Evolutionary conservation across 2,797 vertebrate species (phyloP).

Genomic region (Carduelis carduelis): DNA sequence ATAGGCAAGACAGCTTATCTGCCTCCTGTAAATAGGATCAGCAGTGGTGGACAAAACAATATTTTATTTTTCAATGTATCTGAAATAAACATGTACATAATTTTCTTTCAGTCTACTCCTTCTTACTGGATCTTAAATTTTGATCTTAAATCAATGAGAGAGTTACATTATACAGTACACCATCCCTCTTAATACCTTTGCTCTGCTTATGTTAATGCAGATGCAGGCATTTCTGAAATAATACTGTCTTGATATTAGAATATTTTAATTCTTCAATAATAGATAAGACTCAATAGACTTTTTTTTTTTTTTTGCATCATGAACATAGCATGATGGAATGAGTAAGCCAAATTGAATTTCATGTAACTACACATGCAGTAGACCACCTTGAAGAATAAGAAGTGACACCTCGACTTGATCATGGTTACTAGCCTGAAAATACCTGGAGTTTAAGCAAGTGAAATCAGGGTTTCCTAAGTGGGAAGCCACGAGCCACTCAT

Average conservation of each 20-base stretch:
- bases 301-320: neutral
- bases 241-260: neutral
- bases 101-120: neutral
- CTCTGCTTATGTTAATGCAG: neutral
- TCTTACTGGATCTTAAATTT: neutral
- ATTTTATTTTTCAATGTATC: neutral
- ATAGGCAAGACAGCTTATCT: neutral
- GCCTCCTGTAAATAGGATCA: neutral
- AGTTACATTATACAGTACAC: neutral
- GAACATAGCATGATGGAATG: neutral
- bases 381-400: neutral
- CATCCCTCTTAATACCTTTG: neutral
- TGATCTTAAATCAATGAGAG: constrained; percentile 2
- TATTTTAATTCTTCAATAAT: neutral
- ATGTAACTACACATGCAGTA: neutral
- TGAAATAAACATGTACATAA: neutral
- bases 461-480: neutral
- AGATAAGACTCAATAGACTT: neutral
- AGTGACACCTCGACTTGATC: neutral
- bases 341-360: neutral
- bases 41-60: neutral
- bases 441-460: neutral
- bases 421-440: neutral
- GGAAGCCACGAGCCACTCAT: neutral
- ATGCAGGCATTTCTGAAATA: neutral